phyloP scores from a whole-genome alignment of 2,113 vertebrate species.

The Chrysochloris asiatica region DNA sequence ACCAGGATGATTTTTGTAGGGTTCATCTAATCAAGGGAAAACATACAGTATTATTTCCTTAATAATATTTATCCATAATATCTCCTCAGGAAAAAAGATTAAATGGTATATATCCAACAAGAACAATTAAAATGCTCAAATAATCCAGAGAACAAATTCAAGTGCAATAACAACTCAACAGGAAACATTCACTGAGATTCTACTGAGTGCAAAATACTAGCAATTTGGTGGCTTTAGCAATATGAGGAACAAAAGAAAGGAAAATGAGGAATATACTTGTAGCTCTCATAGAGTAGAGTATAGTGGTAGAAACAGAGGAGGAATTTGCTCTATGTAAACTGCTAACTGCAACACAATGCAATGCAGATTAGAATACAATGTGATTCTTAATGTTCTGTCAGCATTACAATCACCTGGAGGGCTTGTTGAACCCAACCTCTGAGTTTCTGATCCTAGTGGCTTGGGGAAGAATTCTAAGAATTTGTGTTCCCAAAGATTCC shows the following conservation, averaged over 20 bases:
- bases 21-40: conserved; percentile 15
- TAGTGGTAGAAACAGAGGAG: background rate
- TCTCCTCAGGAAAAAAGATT: background rate
- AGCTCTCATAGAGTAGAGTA: background rate
- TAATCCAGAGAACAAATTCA: background rate
- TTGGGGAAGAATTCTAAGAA: background rate
- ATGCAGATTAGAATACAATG: background rate
- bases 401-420: background rate
- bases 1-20: background rate
- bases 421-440: background rate
- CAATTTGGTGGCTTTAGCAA: background rate
- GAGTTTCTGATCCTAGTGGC: background rate
- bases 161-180: background rate
- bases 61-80: background rate
- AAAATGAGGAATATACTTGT: background rate
- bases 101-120: conserved; percentile 4
- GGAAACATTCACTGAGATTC: background rate
- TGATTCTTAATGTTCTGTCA: background rate
- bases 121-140: background rate
- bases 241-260: background rate
- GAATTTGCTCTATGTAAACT: background rate
- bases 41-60: background rate
- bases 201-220: background rate
- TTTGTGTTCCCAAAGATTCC: background rate
- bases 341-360: background rate